Evolutionary conservation across 2,113 vertebrate species (phyloP), one percentile per base, ranked within the genome.

Genomic region (Forbesichthys papilliferus): DNA sequence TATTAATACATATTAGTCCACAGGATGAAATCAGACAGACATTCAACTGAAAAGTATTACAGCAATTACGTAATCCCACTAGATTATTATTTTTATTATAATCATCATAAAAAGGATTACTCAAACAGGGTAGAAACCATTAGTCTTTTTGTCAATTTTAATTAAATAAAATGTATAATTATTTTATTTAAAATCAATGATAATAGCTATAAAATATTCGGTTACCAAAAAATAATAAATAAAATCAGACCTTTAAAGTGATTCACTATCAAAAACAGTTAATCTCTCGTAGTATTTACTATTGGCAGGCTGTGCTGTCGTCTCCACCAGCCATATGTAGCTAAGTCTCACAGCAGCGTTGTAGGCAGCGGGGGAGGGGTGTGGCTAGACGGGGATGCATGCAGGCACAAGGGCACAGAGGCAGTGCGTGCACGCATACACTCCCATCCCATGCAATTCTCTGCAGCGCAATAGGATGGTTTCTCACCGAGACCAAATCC

Each of bases 401-500:
- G 16, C 61, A 63, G 66, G 61, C 67, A 69, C 33, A n/a, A 9
- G 18, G 67, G 33, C 67, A 47, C 36, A 54, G 16, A 66, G 55
- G 71, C 67, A 78, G 77, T 77, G 86, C 79, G 77, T 66, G 59
- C 72, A 68, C 73, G 69, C 68, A 33, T 9, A 56, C 79, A 68
- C 62, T 75, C 64, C 80, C 71, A 74, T 79, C 80, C 67, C 69
- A 75, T 82, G 47, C 64, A 83, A 81, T 72, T 81, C 84, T 64
- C 52, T 77, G 2, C 62, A 77, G 70, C 76, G 74, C 71, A 71
- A 53, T 69, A 66, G 77, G 83, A 86, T 83, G 87, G 83, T 77
- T 80, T 67, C 18, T 13, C 74, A 68, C 71, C 74, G 67, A 86
- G 46, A 85, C 80, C 79, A 89, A 90, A 91, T 91, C 90, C 89